Evolutionary conservation across 1,140 invertebrate species (phyloP), one percentile per base, ranked within the genome.

Genomic region (Protaetia brevitarsis): DNA sequence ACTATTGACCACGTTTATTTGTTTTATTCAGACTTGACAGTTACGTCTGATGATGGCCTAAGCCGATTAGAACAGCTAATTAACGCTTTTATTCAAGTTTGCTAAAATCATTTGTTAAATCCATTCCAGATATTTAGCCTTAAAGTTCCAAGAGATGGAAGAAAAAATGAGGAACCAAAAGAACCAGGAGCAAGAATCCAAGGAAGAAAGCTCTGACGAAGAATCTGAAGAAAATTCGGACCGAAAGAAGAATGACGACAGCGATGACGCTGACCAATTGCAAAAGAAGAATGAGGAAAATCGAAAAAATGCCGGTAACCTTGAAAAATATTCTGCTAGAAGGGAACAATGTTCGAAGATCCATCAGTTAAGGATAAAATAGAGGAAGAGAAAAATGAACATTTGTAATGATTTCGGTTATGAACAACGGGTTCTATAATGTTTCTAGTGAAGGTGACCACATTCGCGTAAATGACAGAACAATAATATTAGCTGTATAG

Each of bases 61-160:
- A n/a, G n/a, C n/a, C n/a, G n/a, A n/a, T n/a, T n/a, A n/a, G n/a
- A n/a, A n/a, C n/a, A n/a, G n/a, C n/a, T n/a, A n/a, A n/a, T n/a
- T n/a, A n/a, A n/a, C n/a, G n/a, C n/a, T n/a, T n/a, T n/a, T n/a
- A n/a, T n/a, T n/a, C n/a, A n/a, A n/a, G n/a, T n/a, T n/a, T n/a
- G n/a, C n/a, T n/a, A n/a, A n/a, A n/a, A n/a, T n/a, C n/a, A n/a
- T n/a, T n/a, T n/a, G n/a, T n/a, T n/a, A n/a, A n/a, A n/a, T n/a
- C n/a, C 26, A 27, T 79, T 76, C 7, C 75, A 88, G 87, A 78
- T 94, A 93, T 76, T 79, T 94, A 28, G 87, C 88, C 16, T 77
- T 90, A 57, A 93, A 93, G 77, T 93, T 90, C 72, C 86, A 89
- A 78, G 90, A 93, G 78, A 89, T 91, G 86, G 90, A 93, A 76